Conservation (phyloP, 2,797 vertebrate species). For the Lycodopsis pacificus region DNA sequence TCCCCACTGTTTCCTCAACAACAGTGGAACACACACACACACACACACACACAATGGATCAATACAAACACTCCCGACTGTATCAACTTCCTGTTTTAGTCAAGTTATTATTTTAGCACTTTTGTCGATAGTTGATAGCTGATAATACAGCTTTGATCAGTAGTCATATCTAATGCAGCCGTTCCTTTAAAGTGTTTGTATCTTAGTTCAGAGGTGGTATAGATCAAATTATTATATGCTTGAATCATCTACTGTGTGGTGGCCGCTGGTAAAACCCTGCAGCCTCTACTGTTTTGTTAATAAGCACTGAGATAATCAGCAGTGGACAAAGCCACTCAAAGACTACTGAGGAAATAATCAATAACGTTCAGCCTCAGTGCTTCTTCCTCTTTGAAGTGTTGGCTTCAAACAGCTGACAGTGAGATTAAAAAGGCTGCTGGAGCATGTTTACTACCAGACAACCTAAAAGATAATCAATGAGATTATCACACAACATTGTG, state of each 20-base stretch:
- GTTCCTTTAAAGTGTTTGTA: neutral
- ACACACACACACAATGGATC: neutral
- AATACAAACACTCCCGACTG: neutral
- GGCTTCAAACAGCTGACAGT: conserved; percentile 8
- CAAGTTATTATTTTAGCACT: conserved; percentile 5
- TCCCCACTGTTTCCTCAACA: neutral
- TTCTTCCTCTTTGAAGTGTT: conserved; percentile 17
- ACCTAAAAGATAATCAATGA: neutral
- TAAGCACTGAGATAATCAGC: conserved; percentile 25
- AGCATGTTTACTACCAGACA: neutral
- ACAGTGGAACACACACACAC: neutral
- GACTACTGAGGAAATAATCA: conserved; percentile 35
- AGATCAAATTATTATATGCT: neutral
- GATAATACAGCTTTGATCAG: neutral
- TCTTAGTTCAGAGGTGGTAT: neutral
- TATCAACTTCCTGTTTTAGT: conserved; percentile 7
- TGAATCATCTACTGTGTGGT: neutral
- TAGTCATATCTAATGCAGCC: neutral
- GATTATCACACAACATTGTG: neutral
- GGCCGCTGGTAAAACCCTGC: neutral
- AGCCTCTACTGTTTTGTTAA: neutral
- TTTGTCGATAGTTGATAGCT: neutral
- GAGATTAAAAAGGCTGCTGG: neutral
- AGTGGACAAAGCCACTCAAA: conserved; percentile 13
- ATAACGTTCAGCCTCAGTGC: conserved; percentile 28